Conservation (phyloP, 2,113 vertebrate genomes). For the Trichomycterus rosablanca region DNA sequence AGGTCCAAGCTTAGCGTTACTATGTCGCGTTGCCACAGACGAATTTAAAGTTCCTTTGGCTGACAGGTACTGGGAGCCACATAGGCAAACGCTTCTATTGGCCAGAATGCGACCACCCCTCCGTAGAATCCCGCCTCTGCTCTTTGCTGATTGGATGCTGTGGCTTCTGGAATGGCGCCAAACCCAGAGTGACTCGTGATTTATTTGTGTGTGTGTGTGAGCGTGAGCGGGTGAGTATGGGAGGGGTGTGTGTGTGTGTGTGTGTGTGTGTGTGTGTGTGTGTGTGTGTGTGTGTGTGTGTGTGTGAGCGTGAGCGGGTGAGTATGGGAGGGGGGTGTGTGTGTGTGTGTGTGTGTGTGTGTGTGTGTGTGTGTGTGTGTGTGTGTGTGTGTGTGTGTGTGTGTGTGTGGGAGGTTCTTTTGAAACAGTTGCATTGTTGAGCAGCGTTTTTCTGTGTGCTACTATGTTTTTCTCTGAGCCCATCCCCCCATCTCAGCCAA, state of each 20-base stretch:
- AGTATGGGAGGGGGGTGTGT: too few species aligned
- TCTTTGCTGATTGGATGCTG: constrained; percentile 37
- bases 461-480: background rate
- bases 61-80: constrained; percentile 37
- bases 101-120: constrained; percentile 45
- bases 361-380: constrained; percentile 12
- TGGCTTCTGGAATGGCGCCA: constrained; percentile 7
- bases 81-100: constrained; percentile 54
- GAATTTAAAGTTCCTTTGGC: constrained; percentile 59
- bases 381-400: background rate
- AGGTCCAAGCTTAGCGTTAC: constrained; percentile 58
- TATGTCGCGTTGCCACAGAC: constrained; percentile 14
- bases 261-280: background rate
- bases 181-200: too few species aligned
- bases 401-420: background rate
- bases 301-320: background rate
- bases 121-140: constrained; percentile 26
- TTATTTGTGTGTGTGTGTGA: constrained; percentile 6
- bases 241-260: constrained; percentile 5
- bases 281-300: background rate
- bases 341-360: background rate
- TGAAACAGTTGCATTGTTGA: background rate
- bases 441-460: background rate
- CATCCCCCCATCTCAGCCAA: background rate
- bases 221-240: background rate